A percentile compares a stretch with the other conserved stretches of the same genome.
phyloP scores from a whole-genome alignment of 2,797 vertebrate genomes.

The Rhinichthys osculus region DNA sequence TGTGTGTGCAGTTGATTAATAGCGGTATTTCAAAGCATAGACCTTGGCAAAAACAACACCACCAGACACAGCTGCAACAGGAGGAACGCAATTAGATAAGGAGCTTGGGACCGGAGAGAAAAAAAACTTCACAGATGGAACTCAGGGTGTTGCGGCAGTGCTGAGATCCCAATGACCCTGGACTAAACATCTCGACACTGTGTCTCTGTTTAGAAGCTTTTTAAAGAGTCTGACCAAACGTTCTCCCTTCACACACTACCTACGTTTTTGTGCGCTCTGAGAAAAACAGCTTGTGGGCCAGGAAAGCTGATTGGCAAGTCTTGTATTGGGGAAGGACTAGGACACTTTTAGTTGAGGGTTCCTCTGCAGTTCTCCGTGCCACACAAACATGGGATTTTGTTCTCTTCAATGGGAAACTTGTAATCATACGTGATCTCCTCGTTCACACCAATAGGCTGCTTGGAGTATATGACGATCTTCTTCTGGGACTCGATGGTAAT shows the following conservation, averaged over 20 bases:
- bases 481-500: constrained; percentile 97
- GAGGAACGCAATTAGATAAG: neutral
- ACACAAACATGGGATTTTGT: constrained; percentile 94
- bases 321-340: constrained; percentile 13
- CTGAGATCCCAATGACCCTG: neutral
- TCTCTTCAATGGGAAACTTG: constrained; percentile 94
- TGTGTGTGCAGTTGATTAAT: constrained; percentile 1
- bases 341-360: constrained; percentile 85
- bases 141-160: constrained; percentile 24
- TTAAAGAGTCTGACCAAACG: neutral
- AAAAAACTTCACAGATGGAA: neutral
- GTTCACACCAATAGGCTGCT: constrained; percentile 90
- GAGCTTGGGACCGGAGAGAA: neutral
- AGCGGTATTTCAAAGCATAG: constrained; percentile 3
- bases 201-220: constrained; percentile 7
- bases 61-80: constrained; percentile 27
- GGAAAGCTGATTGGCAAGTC: constrained; percentile 17
- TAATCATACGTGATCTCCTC: constrained; percentile 97
- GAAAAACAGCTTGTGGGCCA: constrained; percentile 5
- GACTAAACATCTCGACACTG: neutral
- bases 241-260: neutral
- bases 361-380: constrained; percentile 92
- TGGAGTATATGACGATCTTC: constrained; percentile 96
- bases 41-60: constrained; percentile 19
- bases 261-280: neutral